Base-by-base conservation (phyloP, 2,113 vertebrate genomes). In the Heterotilapia buettikoferi region DNA sequence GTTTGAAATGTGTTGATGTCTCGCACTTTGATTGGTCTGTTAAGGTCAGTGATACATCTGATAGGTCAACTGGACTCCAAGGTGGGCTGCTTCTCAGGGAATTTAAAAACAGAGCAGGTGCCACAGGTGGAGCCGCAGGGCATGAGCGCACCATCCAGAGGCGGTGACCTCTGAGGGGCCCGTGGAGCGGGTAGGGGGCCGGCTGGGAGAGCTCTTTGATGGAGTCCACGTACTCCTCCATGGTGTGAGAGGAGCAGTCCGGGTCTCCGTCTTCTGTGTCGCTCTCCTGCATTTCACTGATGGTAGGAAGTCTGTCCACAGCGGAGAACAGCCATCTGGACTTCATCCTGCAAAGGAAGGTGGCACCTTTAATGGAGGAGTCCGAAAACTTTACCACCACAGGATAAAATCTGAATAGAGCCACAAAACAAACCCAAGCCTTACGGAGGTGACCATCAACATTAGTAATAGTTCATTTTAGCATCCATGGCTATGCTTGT, bases 201-300 rank as follows among this genome's bases (percentile, higher is more conserved):
- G 91, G 93, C 87, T 95, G 95, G n/a, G 95, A 94, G 29, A 96
- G 93, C 85, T 93, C 93, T 54, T 73, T 93, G 43, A 96, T 95
- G 82, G 95, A 96, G 82, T 93, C 90, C 40, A 92, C 8, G 16
- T 95, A 96, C 14, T 95, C 87, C 68, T 96, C 89, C 90, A 94
- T 88, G n/a, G 84, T 91, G 45, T 95, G 91, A 16, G 40, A 29
- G 33, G 63, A 89, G 56, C 14, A 47, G 10, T 82, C 82, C 0
- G 3, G 38, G n/a, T 84, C 79, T 18, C 21, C 71, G 2, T 91
- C 86, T 40, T 85, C 90, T 1, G 31, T 5, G 40, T 80, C 9
- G 1, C 87, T 85, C 83, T 96, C 95, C 45, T 93, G 92, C 78
- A 83, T 80, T 76, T 96, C 93, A 1, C 12, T 88, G 73, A 96